phyloP scores from a whole-genome alignment of 2,888 invertebrate genomes.

The Ditylenchus weischeri region DNA sequence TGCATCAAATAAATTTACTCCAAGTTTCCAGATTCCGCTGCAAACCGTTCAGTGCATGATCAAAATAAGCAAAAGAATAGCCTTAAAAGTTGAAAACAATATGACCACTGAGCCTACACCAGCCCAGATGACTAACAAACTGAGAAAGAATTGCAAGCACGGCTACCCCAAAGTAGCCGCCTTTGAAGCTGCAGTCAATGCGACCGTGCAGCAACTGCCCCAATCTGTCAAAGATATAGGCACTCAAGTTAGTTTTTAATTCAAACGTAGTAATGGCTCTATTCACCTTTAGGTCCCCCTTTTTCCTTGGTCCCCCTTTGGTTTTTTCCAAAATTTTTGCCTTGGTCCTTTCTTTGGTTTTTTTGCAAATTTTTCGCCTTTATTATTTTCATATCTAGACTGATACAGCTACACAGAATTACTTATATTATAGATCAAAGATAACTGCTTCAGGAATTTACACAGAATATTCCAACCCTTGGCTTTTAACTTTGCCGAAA shows the following conservation, averaged over 20 bases:
- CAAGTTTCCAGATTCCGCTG: background rate
- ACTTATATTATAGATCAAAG: too few relatives aligned
- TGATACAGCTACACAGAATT: too few relatives aligned
- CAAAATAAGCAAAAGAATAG: background rate
- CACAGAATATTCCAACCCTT: too few relatives aligned
- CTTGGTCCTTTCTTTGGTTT: too few relatives aligned
- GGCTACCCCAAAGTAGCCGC: conserved; percentile 2
- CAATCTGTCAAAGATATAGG: conserved; percentile 4
- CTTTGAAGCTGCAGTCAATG: background rate
- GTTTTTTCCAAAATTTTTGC: too few relatives aligned
- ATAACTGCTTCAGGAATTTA: too few relatives aligned
- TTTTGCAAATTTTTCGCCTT: too few relatives aligned
- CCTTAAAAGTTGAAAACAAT: background rate
- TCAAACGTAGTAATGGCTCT: too few relatives aligned
- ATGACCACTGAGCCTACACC: conserved; percentile 2
- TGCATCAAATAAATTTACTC: background rate
- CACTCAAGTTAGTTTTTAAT: background rate
- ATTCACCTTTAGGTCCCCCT: too few relatives aligned
- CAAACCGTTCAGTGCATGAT: conserved; percentile 3
- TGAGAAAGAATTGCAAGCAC: conserved; percentile 6
- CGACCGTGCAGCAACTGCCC: background rate
- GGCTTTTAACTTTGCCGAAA: too few relatives aligned
- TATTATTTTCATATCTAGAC: too few relatives aligned
- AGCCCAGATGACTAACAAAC: conserved; percentile 2
- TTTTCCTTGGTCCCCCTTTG: too few relatives aligned